These are phyloP conservation scores for Pangasius macronema DNA, from an alignment of 2,797 vertebrate genomes.

Conservation along the genomic window DNA sequence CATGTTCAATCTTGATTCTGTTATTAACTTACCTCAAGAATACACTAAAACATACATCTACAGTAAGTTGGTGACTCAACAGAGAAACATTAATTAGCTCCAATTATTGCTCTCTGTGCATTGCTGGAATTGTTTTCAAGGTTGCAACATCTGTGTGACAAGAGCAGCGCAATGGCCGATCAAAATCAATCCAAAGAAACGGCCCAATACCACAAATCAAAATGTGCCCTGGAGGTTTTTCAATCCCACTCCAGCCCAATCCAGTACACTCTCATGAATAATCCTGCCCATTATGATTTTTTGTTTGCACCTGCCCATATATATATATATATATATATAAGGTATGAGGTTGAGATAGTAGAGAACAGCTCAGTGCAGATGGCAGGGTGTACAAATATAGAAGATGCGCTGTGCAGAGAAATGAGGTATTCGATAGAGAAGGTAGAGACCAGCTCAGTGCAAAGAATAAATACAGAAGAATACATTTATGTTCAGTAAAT, in stretches of 20 bases:
- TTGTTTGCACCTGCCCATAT: neutral
- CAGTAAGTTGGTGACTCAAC: constrained; percentile 3
- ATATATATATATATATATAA: no score
- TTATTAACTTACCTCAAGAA: neutral
- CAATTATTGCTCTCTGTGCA: neutral
- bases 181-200: constrained; percentile 23
- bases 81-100: constrained; percentile 15
- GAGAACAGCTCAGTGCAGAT: no score
- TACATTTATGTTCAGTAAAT: neutral
- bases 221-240: constrained; percentile 1
- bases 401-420: no score
- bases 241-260: constrained; percentile 7
- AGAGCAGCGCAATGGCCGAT: neutral
- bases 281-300: neutral
- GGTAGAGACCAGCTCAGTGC: no score
- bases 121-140: neutral
- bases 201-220: neutral
- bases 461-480: no score
- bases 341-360: no score
- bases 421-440: no score
- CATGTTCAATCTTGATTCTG: neutral
- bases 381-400: no score
- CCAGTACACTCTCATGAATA: constrained; percentile 4
- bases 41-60: neutral
- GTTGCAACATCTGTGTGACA: constrained; percentile 19